Conservation (phyloP, 2,888 invertebrate species). For the Tromatobia lineatoria region DNA sequence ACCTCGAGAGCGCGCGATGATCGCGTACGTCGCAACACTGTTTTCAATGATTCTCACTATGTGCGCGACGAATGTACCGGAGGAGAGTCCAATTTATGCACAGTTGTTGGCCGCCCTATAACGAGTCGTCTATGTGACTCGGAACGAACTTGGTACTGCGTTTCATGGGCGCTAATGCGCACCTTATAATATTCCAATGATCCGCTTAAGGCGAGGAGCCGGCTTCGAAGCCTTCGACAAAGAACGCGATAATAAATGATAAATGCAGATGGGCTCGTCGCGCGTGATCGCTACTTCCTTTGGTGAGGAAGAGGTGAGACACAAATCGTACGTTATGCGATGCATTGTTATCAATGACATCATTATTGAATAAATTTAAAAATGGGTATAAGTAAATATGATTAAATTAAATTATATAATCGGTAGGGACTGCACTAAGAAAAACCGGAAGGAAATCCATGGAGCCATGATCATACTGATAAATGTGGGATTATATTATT, state of each 20-base stretch:
- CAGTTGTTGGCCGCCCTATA: neutral
- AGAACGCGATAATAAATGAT: conserved; percentile 25
- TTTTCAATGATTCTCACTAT: conserved; percentile 10
- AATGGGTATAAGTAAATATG: too few species aligned
- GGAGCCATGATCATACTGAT: too few species aligned
- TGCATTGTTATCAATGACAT: neutral
- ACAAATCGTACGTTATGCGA: neutral
- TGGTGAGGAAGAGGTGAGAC: neutral
- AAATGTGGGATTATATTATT: too few species aligned
- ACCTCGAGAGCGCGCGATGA: conserved; percentile 28
- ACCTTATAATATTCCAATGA: neutral
- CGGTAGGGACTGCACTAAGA: too few species aligned
- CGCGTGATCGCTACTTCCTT: conserved; percentile 27
- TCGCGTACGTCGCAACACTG: conserved; percentile 7
- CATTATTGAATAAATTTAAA: too few species aligned
- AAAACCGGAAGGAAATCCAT: too few species aligned
- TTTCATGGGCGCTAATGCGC: neutral
- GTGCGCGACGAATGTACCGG: conserved; percentile 2
- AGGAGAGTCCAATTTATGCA: neutral
- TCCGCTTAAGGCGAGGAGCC: conserved; percentile 28
- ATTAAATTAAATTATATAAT: too few species aligned
- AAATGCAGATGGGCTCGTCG: conserved; percentile 2
- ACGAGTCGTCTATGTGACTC: neutral
- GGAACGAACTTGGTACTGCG: neutral
- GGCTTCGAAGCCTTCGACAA: conserved; percentile 22